Base-by-base conservation (phyloP, 2,797 vertebrate genomes). In the Gambelia wislizenii region DNA sequence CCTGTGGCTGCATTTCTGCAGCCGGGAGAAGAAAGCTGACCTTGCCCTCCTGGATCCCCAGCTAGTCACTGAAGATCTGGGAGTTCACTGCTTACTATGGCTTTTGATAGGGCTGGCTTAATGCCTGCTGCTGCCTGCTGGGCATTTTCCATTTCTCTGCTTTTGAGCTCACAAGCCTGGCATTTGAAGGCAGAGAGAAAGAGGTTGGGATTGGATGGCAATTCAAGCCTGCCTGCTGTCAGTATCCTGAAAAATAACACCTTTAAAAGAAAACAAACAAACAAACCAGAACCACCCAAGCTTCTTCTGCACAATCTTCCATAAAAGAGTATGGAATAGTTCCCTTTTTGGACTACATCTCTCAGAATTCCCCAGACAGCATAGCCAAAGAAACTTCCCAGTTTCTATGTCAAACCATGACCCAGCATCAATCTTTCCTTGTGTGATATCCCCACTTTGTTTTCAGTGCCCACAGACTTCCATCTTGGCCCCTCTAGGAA, bases 81-180 rank as follows among this genome's bases (percentile, higher is more conserved):
- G 64, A 67, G 30, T 67, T 47, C n/a, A 3, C 42, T 36, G 54
- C 4, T 83, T 39, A 20, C 42, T 52, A n/a, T 54, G 36, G 69
- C 54, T 54, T 85, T 36, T 33, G 69, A 76, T 54, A 30, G 12
- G 52, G 27, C 72, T 82, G 90, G 47, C 69, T 69, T 30, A 69
- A 36, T 30, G 56, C 83, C 77, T 30, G 27, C 44, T 91, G 36
- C 76, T 91, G 67, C 76, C 86, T 77, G 47, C 78, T 77, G 70
- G 83, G 77, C 27, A 88, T 88, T 91, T 91, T 88, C 90, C 83
- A 77, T 85, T 81, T 61, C 82, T 30, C 25, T 30, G 13, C 49
- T 76, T 85, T 69, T 49, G 44, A 79, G 67, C 69, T 75, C 12
- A n/a, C 61, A 25, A 61, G 59, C 7, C 49, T 86, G 61, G 49